phyloP scores from a whole-genome alignment of 1,140 invertebrate species.

The Heterodera carotae region DNA sequence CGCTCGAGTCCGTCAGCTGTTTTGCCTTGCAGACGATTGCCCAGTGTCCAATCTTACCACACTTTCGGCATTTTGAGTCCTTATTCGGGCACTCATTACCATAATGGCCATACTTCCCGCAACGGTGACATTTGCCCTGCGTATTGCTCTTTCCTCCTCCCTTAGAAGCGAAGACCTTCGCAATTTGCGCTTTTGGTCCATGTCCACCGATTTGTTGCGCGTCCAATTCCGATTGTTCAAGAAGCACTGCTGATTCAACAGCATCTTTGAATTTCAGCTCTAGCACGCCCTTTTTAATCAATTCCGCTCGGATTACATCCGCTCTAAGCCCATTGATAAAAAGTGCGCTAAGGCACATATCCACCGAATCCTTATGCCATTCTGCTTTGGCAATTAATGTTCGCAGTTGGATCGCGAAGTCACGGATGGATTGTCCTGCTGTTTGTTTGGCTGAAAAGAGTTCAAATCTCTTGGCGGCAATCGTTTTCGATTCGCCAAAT shows the following conservation, averaged over 20 bases:
- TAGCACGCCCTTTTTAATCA: neutral
- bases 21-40: too few species aligned
- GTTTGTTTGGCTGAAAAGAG: neutral
- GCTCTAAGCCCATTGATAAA: neutral
- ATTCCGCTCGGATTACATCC: neutral
- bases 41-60: too few species aligned
- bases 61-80: too few species aligned
- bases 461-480: neutral
- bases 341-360: neutral
- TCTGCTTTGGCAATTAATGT: neutral
- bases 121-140: too few species aligned
- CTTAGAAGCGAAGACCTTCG: too few species aligned
- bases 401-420: neutral
- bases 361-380: neutral
- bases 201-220: neutral
- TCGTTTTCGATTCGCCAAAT: neutral
- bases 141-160: too few species aligned
- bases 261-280: conserved; percentile 3
- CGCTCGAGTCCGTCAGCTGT: too few species aligned
- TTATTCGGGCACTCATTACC: too few species aligned
- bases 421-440: neutral
- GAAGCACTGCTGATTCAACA: neutral
- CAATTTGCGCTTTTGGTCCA: neutral
- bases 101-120: too few species aligned
- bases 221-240: conserved; percentile 2